These are phyloP conservation scores for Equus quagga DNA, from an alignment of 2,113 vertebrate genomes.

Conservation along the genomic window DNA sequence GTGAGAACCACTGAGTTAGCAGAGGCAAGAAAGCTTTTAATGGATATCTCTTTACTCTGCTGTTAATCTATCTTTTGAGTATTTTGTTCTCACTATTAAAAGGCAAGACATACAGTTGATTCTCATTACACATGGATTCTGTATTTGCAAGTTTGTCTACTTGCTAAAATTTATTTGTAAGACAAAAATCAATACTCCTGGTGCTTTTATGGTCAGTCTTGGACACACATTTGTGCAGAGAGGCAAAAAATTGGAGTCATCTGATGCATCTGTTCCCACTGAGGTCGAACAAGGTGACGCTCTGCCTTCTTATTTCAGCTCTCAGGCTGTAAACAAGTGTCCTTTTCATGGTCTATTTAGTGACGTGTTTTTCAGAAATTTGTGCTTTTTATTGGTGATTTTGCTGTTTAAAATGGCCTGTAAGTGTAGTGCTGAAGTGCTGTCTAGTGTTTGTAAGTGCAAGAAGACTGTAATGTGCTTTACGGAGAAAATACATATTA, in stretches of 20 bases:
- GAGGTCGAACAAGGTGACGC: neutral
- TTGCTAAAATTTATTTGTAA: constrained; percentile 16
- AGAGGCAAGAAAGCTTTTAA: constrained; percentile 9
- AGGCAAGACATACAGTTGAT: neutral
- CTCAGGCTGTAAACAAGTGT: neutral
- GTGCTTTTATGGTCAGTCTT: neutral
- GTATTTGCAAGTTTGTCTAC: neutral
- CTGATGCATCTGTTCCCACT: neutral
- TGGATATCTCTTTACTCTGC: neutral
- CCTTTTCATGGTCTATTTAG: neutral
- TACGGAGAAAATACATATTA: neutral
- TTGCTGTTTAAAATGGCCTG: neutral
- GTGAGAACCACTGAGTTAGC: neutral
- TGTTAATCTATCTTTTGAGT: constrained; percentile 18
- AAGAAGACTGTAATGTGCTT: neutral
- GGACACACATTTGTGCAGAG: neutral
- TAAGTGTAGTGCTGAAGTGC: neutral
- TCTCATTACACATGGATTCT: neutral
- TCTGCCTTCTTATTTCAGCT: neutral
- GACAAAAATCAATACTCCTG: neutral
- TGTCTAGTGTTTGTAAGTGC: neutral
- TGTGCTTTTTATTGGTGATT: neutral
- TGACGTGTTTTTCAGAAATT: neutral
- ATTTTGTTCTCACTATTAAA: constrained; percentile 6
- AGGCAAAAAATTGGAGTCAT: neutral